Percentiles rank a stretch among this genome's conserved stretches.
These are phyloP conservation scores for Synanthedon formicaeformis DNA, from an alignment of 2,888 invertebrate genomes.

Conservation along the genomic window DNA sequence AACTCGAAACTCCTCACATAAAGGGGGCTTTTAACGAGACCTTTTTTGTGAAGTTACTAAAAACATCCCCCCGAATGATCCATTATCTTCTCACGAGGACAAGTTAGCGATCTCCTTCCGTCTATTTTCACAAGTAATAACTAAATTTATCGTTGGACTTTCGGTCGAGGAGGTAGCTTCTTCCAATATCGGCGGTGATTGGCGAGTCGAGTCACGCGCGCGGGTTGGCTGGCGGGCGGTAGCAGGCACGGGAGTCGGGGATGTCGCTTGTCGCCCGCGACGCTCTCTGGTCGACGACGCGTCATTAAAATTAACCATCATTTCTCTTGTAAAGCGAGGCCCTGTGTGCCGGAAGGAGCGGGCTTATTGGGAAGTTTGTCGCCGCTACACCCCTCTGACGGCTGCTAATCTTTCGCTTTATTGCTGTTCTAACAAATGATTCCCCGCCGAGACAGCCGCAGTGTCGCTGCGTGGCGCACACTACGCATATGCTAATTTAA, in stretches of 20 bases:
- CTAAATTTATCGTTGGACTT: slow-evolving; percentile 70
- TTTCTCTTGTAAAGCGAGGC: slow-evolving; percentile 64
- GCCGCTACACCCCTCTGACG: slow-evolving; percentile 34
- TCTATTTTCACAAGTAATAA: slow-evolving; percentile 71
- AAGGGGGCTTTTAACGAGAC: slow-evolving; percentile 59
- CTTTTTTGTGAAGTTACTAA: slow-evolving; percentile 61
- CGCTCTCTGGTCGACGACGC: slow-evolving; percentile 29
- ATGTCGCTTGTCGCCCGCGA: slow-evolving; percentile 19
- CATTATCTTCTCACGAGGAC: slow-evolving; percentile 67
- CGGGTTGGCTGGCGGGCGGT: slow-evolving; percentile 17
- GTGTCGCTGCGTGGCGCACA: slow-evolving; percentile 14
- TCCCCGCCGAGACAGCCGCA: slow-evolving; percentile 20
- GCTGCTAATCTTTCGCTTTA: slow-evolving; percentile 56
- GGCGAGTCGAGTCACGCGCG: slow-evolving; percentile 47
- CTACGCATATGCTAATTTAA: slow-evolving; percentile 9
- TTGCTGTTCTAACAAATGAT: slow-evolving; percentile 60
- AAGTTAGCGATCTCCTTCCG: slow-evolving; percentile 69
- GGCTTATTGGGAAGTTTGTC: slow-evolving; percentile 62
- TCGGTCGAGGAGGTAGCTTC: slow-evolving; percentile 47
- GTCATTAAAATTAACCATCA: slow-evolving; percentile 70
- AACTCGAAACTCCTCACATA: slow-evolving; percentile 62
- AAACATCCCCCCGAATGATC: slow-evolving; percentile 64
- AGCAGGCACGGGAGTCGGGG: slow-evolving; percentile 16
- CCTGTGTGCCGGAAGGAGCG: slow-evolving; percentile 42
- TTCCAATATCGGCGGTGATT: slow-evolving; percentile 57